phyloP scores from a whole-genome alignment of 2,888 invertebrate species.

The Leucoma salicis region DNA sequence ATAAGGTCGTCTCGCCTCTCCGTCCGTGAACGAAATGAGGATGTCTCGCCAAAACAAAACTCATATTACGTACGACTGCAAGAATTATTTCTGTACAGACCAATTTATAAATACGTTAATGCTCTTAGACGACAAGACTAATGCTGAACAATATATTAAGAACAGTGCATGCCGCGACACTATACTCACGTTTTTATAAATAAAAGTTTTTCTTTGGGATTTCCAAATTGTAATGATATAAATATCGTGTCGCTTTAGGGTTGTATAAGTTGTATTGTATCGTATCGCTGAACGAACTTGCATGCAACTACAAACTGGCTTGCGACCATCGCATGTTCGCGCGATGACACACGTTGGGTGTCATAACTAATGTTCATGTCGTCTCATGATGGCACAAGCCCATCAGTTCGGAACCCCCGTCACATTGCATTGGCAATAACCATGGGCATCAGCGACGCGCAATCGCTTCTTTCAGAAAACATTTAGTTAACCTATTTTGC shows the following conservation, averaged over 20 bases:
- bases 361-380: no score
- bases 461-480: no score
- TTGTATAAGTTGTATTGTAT: no score
- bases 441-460: no score
- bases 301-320: no score
- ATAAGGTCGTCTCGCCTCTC: conserved; percentile 70
- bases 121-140: conserved; percentile 41
- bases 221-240: conserved; percentile 15
- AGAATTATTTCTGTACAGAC: conserved; percentile 40
- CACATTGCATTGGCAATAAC: no score
- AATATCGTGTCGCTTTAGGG: conserved; percentile 17
- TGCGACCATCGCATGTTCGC: no score
- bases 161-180: conserved; percentile 36
- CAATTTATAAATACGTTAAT: conserved; percentile 39
- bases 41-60: conserved; percentile 68
- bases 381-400: no score
- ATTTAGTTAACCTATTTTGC: no score
- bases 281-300: no score
- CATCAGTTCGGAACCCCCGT: no score
- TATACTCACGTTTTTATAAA: conserved; percentile 33
- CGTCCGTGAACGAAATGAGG: conserved; percentile 45
- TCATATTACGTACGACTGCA: conserved; percentile 46
- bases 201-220: conserved; percentile 32
- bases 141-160: conserved; percentile 36
- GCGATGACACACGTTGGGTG: no score